Evolutionary conservation across 1,140 invertebrate genomes (phyloP).

Genomic region (Cyclina sinensis): DNA sequence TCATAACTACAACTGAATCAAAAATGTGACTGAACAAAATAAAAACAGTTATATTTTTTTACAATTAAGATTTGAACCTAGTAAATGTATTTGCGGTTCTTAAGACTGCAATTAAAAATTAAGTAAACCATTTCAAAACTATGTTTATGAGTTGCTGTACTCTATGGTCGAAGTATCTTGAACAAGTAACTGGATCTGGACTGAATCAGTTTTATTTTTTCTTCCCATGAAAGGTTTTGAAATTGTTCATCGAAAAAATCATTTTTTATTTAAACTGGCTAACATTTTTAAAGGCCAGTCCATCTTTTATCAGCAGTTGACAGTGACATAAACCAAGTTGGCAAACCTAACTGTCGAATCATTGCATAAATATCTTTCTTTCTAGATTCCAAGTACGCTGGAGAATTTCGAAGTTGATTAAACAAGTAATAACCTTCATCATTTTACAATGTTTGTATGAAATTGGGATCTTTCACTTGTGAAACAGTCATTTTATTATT

Average conservation of each 20-base stretch:
- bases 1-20: too few relatives aligned
- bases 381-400: constrained; percentile 48
- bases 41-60: too few relatives aligned
- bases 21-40: too few relatives aligned
- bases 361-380: constrained; percentile 57
- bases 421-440: constrained; percentile 61
- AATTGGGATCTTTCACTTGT: neutral
- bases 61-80: too few relatives aligned
- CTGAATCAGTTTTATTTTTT: constrained; percentile 50
- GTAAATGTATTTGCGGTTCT: too few relatives aligned
- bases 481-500: neutral
- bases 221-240: constrained; percentile 37
- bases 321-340: constrained; percentile 66
- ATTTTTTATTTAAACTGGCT: neutral
- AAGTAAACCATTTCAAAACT: constrained; percentile 34
- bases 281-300: constrained; percentile 48
- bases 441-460: constrained; percentile 23
- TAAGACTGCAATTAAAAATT: too few relatives aligned
- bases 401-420: constrained; percentile 41
- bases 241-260: constrained; percentile 26
- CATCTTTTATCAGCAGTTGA: constrained; percentile 62
- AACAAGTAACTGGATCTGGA: constrained; percentile 72
- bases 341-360: constrained; percentile 47
- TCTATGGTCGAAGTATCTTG: constrained; percentile 64
- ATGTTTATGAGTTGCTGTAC: constrained; percentile 62